A percentile compares a stretch with the other conserved stretches of the same genome.
Conservation (phyloP, 2,888 invertebrate species). For the Shargacucullia verbasci region DNA sequence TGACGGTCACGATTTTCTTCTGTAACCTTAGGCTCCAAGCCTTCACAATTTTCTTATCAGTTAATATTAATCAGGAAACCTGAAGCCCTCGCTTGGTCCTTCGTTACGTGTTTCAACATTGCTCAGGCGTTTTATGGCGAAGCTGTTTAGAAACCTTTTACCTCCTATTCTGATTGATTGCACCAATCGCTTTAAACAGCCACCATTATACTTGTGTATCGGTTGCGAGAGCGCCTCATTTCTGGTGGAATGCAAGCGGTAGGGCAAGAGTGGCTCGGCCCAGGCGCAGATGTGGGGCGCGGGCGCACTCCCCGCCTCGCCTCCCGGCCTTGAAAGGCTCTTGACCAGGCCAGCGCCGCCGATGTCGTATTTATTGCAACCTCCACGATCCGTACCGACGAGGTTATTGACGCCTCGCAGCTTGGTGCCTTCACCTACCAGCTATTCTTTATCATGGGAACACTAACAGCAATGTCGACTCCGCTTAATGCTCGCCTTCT, state of each 20-base stretch:
- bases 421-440: slow-evolving; percentile 69
- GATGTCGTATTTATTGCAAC: slow-evolving; percentile 88
- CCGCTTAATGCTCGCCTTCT: slow-evolving; percentile 75
- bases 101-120: slow-evolving; percentile 12
- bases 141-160: slow-evolving; percentile 35
- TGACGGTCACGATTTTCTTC: slow-evolving; percentile 79
- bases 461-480: slow-evolving; percentile 66
- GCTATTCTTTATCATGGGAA: slow-evolving; percentile 79
- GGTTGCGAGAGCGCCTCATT: slow-evolving; percentile 63
- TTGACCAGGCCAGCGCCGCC: slow-evolving; percentile 87
- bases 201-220: slow-evolving; percentile 45
- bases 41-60: slow-evolving; percentile 55
- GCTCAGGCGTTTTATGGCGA: slow-evolving; percentile 18
- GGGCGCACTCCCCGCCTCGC: slow-evolving; percentile 84
- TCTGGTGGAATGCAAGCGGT: slow-evolving; percentile 79
- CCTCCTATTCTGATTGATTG: slow-evolving; percentile 50
- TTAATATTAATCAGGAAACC: slow-evolving; percentile 28
- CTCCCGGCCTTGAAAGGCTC: slow-evolving; percentile 89
- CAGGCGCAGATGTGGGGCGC: slow-evolving; percentile 84
- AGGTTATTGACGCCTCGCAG: slow-evolving; percentile 86
- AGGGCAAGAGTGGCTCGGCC: slow-evolving; percentile 74
- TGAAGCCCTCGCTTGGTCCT: slow-evolving; percentile 12
- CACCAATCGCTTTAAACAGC: slow-evolving; percentile 54
- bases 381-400: slow-evolving; percentile 87
- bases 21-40: slow-evolving; percentile 57